Evolutionary conservation across 2,113 vertebrate species (phyloP), one percentile per base, ranked within the genome.

Genomic region (Parus major): DNA sequence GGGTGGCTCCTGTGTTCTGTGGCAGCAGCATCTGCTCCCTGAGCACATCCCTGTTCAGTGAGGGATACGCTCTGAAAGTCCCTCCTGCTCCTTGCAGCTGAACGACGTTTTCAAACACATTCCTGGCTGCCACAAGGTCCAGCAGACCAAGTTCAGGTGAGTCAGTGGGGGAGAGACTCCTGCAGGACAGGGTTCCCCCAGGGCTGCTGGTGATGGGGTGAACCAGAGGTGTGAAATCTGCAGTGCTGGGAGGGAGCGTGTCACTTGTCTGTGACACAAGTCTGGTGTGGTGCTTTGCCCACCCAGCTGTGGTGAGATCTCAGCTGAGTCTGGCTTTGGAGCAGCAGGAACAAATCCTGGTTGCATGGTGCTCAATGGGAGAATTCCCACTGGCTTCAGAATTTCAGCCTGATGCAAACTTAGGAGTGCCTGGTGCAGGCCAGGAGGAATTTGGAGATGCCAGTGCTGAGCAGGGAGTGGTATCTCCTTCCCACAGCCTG

Each of bases 71-170:
- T 73, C 44, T 78, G 18, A 90, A 21, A 28, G n/a, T 23, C 10
- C 25, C 22, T 94, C 49, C 94, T 89, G 47, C 36, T 90, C 64
- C 55, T 29, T 95, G 9, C 97, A 99, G 99, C 97, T 99, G 59
- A 99, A 99, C 1, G 98, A 99, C 0, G 91, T 99, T 31, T 99
- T 99, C 97, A 98, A 98, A 86, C 98, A 98, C 69, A 97, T 99
- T 86, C 97, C 98, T 0, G 99, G 98, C 2, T 97, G 96, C 11
- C 99, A 99, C 90, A 98, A 97, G 75, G 97, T 99, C 78, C 98
- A 99, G 83, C 98, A 98, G 84, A 99, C 99, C 3, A 96, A 97
- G n/a, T 99, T 99, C 97, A 99, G 99, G 99, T 99, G 96, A 98
- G 98, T 94, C 28, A 24, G 29, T 2, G 15, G 10, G 12, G 13